These are phyloP conservation scores for Anguilla megastoma DNA, from an alignment of 2,797 vertebrate genomes.

Conservation along the genomic window DNA sequence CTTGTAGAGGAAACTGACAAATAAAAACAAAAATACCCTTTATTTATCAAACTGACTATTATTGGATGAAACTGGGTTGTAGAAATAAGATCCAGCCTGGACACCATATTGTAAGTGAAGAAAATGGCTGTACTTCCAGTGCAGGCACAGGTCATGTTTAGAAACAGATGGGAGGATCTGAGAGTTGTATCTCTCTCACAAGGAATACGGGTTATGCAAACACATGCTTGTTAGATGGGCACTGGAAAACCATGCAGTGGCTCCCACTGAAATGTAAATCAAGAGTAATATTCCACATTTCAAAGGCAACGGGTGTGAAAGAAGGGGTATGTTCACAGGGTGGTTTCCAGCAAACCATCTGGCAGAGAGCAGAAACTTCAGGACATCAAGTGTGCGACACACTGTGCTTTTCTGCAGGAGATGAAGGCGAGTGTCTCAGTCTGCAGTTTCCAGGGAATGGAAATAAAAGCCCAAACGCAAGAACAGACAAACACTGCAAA, in stretches of 20 bases:
- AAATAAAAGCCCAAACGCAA: slow-evolving; percentile 20
- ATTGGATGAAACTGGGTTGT: not conserved
- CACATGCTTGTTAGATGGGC: not conserved
- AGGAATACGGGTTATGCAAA: not conserved
- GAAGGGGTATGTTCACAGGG: not conserved
- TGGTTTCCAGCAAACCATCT: not conserved
- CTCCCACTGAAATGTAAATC: slow-evolving; percentile 13
- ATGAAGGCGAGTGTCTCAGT: not conserved
- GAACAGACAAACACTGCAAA: slow-evolving; percentile 19
- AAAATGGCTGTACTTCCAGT: not conserved
- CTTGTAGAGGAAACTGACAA: not conserved
- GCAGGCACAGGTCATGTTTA: not conserved
- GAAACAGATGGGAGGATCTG: not conserved
- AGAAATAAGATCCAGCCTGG: not conserved
- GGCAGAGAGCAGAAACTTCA: slow-evolving; percentile 6
- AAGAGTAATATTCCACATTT: not conserved
- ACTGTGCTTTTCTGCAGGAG: slow-evolving; percentile 18
- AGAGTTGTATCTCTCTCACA: not conserved
- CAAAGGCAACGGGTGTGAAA: not conserved
- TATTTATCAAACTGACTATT: not conserved
- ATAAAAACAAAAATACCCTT: not conserved
- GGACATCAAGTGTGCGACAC: slow-evolving; percentile 11
- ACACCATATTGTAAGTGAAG: not conserved
- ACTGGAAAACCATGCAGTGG: not conserved
- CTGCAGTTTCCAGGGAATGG: slow-evolving; percentile 12